These are phyloP conservation scores for Esperia sulphurella DNA, from an alignment of 2,888 invertebrate genomes.

Conservation along the genomic window DNA sequence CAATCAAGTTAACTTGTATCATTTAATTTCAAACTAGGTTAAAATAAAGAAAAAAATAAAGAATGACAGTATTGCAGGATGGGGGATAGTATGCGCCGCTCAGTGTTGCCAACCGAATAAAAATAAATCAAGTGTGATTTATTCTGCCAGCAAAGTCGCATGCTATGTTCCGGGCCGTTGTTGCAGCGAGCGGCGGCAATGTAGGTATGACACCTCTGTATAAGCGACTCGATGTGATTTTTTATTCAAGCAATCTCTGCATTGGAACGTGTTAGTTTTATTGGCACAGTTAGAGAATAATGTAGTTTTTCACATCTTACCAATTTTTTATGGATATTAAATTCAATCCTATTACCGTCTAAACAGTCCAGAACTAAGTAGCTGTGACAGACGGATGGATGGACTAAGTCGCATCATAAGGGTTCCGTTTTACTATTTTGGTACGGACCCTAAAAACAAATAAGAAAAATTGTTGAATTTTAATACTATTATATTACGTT, in stretches of 20 bases:
- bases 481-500: too few relatives aligned
- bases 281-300: too few relatives aligned
- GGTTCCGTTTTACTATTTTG: too few relatives aligned
- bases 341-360: too few relatives aligned
- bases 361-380: too few relatives aligned
- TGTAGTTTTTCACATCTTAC: too few relatives aligned
- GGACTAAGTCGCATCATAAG: too few relatives aligned
- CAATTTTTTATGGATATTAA: too few relatives aligned
- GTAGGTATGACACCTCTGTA: conserved; percentile 35
- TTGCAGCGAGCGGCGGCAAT: conserved; percentile 24
- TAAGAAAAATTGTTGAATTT: too few relatives aligned
- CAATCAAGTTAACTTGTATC: background rate
- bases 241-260: conserved; percentile 28
- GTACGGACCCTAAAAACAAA: too few relatives aligned
- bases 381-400: too few relatives aligned
- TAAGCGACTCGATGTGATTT: conserved; percentile 20
- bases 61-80: conserved; percentile 45
- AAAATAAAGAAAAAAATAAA: conserved; percentile 44
- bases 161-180: conserved; percentile 21
- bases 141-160: conserved; percentile 50
- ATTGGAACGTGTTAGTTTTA: background rate
- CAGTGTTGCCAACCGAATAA: conserved; percentile 68
- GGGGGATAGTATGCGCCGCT: conserved; percentile 38
- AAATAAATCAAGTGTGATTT: conserved; percentile 77
- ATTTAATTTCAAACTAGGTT: background rate